These are phyloP conservation scores for Spodoptera picta DNA, from an alignment of 2,888 invertebrate species.

Conservation along the genomic window DNA sequence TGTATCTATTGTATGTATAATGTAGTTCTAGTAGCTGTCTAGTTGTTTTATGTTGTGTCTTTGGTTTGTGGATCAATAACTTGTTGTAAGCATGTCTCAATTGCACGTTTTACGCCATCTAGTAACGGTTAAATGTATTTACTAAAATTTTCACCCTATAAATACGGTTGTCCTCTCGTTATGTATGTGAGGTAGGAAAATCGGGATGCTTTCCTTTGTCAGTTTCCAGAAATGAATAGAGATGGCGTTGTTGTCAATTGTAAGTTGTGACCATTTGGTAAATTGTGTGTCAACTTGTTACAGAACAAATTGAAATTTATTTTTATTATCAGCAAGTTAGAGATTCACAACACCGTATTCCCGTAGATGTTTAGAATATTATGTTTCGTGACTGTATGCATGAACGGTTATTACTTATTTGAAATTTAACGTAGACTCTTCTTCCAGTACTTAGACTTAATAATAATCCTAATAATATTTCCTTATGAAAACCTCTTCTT, in stretches of 20 bases:
- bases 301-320: too few relatives aligned
- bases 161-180: neutral
- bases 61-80: slow-evolving; percentile 63
- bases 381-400: slow-evolving; percentile 59
- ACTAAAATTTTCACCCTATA: neutral
- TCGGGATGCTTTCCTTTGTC: too few relatives aligned
- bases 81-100: slow-evolving; percentile 5
- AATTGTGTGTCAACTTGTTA: too few relatives aligned
- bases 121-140: neutral
- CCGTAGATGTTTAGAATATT: slow-evolving; percentile 60
- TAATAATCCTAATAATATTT: slow-evolving; percentile 16
- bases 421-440: slow-evolving; percentile 30
- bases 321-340: slow-evolving; percentile 25
- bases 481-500: neutral
- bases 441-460: slow-evolving; percentile 26
- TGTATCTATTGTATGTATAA: slow-evolving; percentile 85
- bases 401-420: slow-evolving; percentile 44
- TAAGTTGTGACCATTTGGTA: too few relatives aligned
- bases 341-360: slow-evolving; percentile 56
- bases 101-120: slow-evolving; percentile 31
- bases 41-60: slow-evolving; percentile 68
- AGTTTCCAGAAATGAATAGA: neutral
- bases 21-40: slow-evolving; percentile 81
- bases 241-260: slow-evolving; percentile 21
- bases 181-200: too few relatives aligned